Conservation (phyloP, 2,113 vertebrate genomes). For the Neoarius graeffei region DNA sequence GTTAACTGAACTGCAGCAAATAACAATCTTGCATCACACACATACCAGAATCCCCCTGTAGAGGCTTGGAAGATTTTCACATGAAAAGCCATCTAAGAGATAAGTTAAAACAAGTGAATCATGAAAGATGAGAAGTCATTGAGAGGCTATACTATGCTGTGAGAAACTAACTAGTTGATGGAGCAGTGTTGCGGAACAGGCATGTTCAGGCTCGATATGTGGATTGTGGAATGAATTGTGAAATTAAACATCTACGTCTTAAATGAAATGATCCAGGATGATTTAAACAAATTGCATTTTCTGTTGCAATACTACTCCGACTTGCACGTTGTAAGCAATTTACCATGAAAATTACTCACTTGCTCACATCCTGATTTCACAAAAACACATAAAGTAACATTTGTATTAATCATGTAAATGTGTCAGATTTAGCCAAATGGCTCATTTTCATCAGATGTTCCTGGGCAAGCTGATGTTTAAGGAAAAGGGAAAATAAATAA, state of each 20-base stretch:
- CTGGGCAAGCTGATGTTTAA: neutral
- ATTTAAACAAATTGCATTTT: too few relatives aligned
- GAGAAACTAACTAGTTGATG: neutral
- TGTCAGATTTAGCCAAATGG: too few relatives aligned
- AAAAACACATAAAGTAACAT: neutral
- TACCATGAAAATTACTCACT: neutral
- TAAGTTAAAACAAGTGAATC: neutral
- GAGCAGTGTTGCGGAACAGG: too few relatives aligned
- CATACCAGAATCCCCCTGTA: neutral
- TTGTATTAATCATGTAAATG: neutral
- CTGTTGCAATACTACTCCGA: neutral
- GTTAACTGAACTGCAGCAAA: neutral
- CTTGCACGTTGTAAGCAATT: neutral
- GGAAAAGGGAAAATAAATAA: neutral
- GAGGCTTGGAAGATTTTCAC: neutral
- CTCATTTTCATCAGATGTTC: neutral
- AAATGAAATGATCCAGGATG: neutral
- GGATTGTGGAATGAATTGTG: neutral
- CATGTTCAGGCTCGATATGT: neutral
- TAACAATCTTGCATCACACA: neutral
- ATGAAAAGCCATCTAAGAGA: neutral
- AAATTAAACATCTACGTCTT: neutral
- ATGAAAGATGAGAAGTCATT: neutral
- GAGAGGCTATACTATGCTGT: neutral
- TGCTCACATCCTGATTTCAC: neutral